Percentiles rank a stretch among this genome's conserved stretches.
Conservation (phyloP, 1,140 invertebrate species). For the Galleria mellonella region DNA sequence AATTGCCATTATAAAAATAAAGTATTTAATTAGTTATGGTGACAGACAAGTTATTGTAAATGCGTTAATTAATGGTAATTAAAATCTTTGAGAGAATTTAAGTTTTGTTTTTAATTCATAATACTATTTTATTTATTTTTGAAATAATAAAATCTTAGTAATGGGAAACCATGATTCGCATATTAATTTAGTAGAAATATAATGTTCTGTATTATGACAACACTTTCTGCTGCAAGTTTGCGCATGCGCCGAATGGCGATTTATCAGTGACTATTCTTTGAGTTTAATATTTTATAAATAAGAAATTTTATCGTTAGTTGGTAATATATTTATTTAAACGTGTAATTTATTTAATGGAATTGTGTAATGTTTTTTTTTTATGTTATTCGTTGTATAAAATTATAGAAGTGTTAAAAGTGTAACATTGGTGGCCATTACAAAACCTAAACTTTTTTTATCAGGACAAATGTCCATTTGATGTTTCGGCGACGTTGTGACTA, state of each 20-base stretch:
- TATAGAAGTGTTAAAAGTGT: conserved; percentile 62
- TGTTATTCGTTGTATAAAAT: conserved; percentile 29
- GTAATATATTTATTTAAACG: conserved; percentile 59
- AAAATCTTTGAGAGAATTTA: too few species aligned
- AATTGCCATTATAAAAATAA: too few species aligned
- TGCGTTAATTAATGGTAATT: too few species aligned
- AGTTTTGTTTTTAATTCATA: too few species aligned
- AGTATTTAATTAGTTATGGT: too few species aligned
- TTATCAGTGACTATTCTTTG: conserved; percentile 70
- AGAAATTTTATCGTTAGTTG: conserved; percentile 67
- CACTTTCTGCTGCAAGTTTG: conserved; percentile 61
- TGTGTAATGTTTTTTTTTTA: conserved; percentile 29
- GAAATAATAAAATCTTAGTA: too few species aligned
- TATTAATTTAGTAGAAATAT: neutral
- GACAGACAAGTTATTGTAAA: too few species aligned
- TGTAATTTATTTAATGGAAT: conserved; percentile 36
- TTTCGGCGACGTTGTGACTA: conserved; percentile 70
- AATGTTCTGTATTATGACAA: conserved; percentile 27
- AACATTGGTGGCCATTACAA: conserved; percentile 73
- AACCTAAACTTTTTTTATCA: conserved; percentile 72
- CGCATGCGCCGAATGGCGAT: conserved; percentile 74
- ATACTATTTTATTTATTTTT: too few species aligned
- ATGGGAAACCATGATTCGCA: too few species aligned
- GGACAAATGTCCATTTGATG: conserved; percentile 73
- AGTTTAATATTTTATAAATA: conserved; percentile 69